A percentile compares a stretch with the other conserved stretches of the same genome.
These are phyloP conservation scores for Dasyurus viverrinus DNA, from an alignment of 2,113 vertebrate species.

Conservation along the genomic window DNA sequence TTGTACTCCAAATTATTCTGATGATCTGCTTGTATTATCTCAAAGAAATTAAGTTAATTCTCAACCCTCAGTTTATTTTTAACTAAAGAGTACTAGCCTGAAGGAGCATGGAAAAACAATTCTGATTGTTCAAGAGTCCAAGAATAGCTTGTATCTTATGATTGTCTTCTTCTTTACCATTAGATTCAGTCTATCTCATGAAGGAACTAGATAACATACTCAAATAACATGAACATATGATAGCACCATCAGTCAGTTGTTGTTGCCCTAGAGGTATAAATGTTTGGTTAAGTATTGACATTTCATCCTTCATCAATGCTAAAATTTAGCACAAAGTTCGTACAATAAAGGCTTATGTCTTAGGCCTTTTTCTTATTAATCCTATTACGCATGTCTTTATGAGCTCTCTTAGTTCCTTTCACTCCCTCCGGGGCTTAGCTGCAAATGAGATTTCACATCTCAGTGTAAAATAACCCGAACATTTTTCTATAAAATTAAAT, in stretches of 20 bases:
- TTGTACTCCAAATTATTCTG: not conserved
- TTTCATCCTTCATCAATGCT: slow-evolving; percentile 83
- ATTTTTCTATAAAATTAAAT: slow-evolving; percentile 88
- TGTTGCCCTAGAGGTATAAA: slow-evolving; percentile 72
- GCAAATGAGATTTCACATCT: slow-evolving; percentile 87
- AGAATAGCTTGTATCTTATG: not conserved
- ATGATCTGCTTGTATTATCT: not conserved
- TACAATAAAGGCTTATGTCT: slow-evolving; percentile 85
- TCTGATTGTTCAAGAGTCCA: not conserved
- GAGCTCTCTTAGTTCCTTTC: slow-evolving; percentile 84
- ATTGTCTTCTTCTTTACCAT: not conserved
- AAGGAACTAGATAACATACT: slow-evolving; percentile 24
- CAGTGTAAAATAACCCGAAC: slow-evolving; percentile 84
- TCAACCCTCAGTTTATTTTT: slow-evolving; percentile 11
- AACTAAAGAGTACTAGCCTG: not conserved
- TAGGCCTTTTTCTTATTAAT: slow-evolving; percentile 85
- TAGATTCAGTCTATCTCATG: not conserved
- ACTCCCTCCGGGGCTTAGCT: slow-evolving; percentile 81
- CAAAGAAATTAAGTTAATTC: slow-evolving; percentile 13
- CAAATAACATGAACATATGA: slow-evolving; percentile 37
- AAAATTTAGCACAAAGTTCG: slow-evolving; percentile 81
- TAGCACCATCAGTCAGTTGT: slow-evolving; percentile 54
- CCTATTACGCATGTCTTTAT: slow-evolving; percentile 86
- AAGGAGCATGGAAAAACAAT: not conserved
- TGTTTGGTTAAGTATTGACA: slow-evolving; percentile 74